Evolutionary conservation across 2,797 vertebrate species (phyloP), one percentile per base, ranked within the genome.

Genomic region (Thamnophis elegans): DNA sequence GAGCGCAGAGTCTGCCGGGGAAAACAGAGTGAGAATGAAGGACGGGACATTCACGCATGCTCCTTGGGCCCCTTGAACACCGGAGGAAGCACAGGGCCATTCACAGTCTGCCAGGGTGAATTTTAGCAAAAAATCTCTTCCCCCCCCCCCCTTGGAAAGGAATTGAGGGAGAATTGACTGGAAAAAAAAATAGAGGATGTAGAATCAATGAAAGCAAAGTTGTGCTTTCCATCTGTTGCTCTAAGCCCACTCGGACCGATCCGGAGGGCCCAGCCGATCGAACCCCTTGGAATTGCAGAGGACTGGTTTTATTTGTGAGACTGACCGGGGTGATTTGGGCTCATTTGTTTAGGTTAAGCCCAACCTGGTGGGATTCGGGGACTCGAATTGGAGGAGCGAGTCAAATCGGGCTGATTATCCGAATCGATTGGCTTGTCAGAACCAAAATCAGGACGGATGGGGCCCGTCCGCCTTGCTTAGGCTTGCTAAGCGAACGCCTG

Each of bases 71-170:
- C 22, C 36, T 47, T 25, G 36, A 1, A 1, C 73, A 47, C 36
- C 12, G 20, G 25, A 25, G 36, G 73, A 25, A 82, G 42, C 20
- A 4, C 73, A 47, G 73, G 20, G 12, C 73, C 36, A 25, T 18
- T 10, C 0, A 9, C 20, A 0, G 18, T 42, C 68, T 4, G 32
- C 68, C 1, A 0, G 20, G 22, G 10, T 47, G 73, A 47, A 47
- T 47, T 65, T 82, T 82, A 12, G 73, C 36, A 82, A 82, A 82
- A 82, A 82, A 47, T 12, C 20, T 12, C 36, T 47, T 22, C 47
- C 18, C 7, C 0, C 0, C 0, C 22, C 58, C 55, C 5, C 22
- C 73, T 25, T 47, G 22, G 42, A 82, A 82, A 82, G 0, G 73
- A 25, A 82, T 25, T 82, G 22, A 47, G 47, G 20, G 42, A 47